phyloP scores from a whole-genome alignment of 2,888 invertebrate species.

The Biston betularia region DNA sequence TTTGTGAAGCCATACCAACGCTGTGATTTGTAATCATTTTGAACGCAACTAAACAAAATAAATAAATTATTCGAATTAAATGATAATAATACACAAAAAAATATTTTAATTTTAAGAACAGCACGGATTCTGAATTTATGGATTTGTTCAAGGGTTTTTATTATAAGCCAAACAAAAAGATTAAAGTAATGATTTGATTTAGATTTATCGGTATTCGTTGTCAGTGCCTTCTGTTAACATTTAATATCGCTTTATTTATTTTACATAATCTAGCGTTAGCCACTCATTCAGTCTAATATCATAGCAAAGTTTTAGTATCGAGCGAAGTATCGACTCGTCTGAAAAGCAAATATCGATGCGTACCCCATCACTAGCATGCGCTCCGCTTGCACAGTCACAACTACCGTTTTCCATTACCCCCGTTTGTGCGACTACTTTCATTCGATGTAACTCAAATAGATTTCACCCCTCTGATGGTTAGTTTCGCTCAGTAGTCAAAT shows the following conservation, averaged over 20 bases:
- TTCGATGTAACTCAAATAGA: slow-evolving; percentile 22
- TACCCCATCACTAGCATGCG: slow-evolving; percentile 10
- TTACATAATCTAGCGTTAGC: no score
- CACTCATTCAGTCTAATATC: no score
- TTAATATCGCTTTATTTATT: no score
- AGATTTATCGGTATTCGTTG: no score
- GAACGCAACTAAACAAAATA: neutral
- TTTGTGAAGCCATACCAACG: neutral
- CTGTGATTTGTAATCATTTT: neutral
- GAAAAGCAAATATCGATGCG: neutral
- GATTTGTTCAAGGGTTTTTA: no score
- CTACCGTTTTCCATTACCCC: slow-evolving; percentile 40
- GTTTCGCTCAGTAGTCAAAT: neutral
- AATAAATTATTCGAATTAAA: no score
- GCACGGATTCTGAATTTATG: no score
- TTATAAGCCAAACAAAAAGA: no score
- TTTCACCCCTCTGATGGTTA: slow-evolving; percentile 4
- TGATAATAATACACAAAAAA: neutral
- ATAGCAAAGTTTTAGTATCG: no score
- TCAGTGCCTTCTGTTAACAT: no score
- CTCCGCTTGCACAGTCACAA: slow-evolving; percentile 33
- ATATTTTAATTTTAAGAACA: neutral
- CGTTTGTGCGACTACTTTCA: slow-evolving; percentile 25
- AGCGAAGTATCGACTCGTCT: neutral
- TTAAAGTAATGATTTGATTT: no score